These are phyloP conservation scores for Lagocephalus sceleratus DNA, from an alignment of 2,797 vertebrate species.

Conservation along the genomic window DNA sequence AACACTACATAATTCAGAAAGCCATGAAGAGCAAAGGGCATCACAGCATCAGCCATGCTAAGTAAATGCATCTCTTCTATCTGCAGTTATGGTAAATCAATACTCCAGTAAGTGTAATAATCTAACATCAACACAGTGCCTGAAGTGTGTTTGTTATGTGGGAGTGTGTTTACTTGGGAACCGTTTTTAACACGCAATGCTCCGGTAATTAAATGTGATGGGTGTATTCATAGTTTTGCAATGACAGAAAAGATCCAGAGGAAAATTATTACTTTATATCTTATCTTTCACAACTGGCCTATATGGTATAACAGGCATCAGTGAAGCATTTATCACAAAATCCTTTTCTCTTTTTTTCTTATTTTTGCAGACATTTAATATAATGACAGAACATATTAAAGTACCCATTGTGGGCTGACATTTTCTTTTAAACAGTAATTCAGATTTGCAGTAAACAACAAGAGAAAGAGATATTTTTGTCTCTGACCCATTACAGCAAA, in stretches of 20 bases:
- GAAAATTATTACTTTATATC: constrained; percentile 43
- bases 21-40: constrained; percentile 39
- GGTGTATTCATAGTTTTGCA: constrained; percentile 36
- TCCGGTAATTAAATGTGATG: constrained; percentile 52
- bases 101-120: constrained; percentile 61
- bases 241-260: constrained; percentile 46
- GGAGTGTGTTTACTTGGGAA: constrained; percentile 51
- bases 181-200: constrained; percentile 53
- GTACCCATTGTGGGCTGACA: constrained; percentile 1
- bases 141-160: constrained; percentile 47
- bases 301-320: constrained; percentile 8
- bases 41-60: constrained; percentile 46
- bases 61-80: constrained; percentile 44
- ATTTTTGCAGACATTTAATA: constrained; percentile 18
- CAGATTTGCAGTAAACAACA: constrained; percentile 7
- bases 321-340: constrained; percentile 2
- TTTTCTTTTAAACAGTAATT: constrained; percentile 12
- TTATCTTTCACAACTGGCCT: constrained; percentile 14
- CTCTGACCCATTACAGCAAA: constrained; percentile 9
- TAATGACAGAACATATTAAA: constrained; percentile 20
- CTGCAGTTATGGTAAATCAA: constrained; percentile 64
- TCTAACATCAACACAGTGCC: constrained; percentile 52
- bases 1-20: constrained; percentile 42
- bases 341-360: not conserved
- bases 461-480: constrained; percentile 16